These are phyloP conservation scores for Pygoscelis antarcticus DNA, from an alignment of 2,113 vertebrate genomes.

Conservation along the genomic window DNA sequence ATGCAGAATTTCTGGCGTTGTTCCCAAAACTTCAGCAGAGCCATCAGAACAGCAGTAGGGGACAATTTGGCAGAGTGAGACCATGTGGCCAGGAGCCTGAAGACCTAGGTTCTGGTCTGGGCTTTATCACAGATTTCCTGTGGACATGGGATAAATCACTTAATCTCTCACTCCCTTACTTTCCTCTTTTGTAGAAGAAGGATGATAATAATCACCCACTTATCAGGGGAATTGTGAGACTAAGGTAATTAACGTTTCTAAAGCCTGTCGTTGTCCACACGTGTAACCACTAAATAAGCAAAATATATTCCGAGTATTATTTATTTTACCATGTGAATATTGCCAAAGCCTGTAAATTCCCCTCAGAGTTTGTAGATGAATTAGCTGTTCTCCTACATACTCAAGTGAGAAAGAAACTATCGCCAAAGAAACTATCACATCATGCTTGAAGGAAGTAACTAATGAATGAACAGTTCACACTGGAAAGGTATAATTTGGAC, in stretches of 20 bases:
- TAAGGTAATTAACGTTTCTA: neutral
- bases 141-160: neutral
- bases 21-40: neutral
- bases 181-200: neutral
- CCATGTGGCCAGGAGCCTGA: neutral
- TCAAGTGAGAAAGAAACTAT: neutral
- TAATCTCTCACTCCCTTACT: neutral
- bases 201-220: slow-evolving; percentile 28
- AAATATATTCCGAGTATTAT: neutral
- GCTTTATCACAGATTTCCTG: slow-evolving; percentile 25
- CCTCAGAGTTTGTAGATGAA: neutral
- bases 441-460: neutral
- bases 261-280: neutral
- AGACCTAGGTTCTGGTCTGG: slow-evolving; percentile 3
- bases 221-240: neutral
- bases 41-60: neutral
- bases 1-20: neutral
- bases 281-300: neutral
- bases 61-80: neutral
- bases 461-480: neutral
- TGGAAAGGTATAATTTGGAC: neutral
- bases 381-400: slow-evolving; percentile 2
- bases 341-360: slow-evolving; percentile 16
- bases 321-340: slow-evolving; percentile 24
- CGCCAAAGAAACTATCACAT: neutral